Evolutionary conservation across 1,140 invertebrate genomes (phyloP).

Genomic region (Doryteuthis pealeii): DNA sequence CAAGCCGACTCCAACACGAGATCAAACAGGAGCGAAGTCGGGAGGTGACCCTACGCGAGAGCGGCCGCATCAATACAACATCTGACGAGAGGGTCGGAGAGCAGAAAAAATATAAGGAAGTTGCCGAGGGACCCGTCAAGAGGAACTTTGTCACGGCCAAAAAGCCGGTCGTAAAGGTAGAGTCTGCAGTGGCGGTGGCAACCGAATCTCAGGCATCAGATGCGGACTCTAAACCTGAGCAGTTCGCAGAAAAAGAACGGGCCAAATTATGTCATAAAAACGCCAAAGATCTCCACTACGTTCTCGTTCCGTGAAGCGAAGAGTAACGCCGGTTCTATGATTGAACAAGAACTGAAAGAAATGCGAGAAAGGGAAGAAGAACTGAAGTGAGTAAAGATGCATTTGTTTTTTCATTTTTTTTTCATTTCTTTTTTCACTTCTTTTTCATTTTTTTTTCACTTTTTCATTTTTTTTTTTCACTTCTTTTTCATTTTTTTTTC

Average conservation of each 20-base stretch:
- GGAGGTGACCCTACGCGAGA: conserved; percentile 40
- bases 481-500: no score
- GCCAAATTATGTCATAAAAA: background rate
- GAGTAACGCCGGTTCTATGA: conserved; percentile 52
- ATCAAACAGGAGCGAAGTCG: conserved; percentile 41
- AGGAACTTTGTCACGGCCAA: conserved; percentile 48
- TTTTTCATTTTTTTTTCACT: no score
- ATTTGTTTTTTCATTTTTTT: conserved; percentile 3
- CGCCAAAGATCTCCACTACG: conserved; percentile 18
- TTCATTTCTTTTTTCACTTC: no score
- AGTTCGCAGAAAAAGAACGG: background rate
- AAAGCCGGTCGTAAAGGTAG: conserved; percentile 20
- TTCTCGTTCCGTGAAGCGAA: conserved; percentile 53
- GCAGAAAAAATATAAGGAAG: conserved; percentile 42
- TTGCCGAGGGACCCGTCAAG: conserved; percentile 39
- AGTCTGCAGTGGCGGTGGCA: background rate
- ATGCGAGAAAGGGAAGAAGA: conserved; percentile 55
- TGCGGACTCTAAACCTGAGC: background rate
- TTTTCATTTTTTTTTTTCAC: no score
- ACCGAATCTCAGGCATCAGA: no score
- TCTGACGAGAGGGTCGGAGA: conserved; percentile 48
- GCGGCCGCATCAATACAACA: conserved; percentile 49
- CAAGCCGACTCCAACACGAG: conserved; percentile 47
- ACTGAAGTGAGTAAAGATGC: conserved; percentile 39
- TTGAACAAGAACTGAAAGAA: conserved; percentile 52